Evolutionary conservation across 2,888 invertebrate species (phyloP), one percentile per base, ranked within the genome.

Genomic region (Incurvaria masculella): DNA sequence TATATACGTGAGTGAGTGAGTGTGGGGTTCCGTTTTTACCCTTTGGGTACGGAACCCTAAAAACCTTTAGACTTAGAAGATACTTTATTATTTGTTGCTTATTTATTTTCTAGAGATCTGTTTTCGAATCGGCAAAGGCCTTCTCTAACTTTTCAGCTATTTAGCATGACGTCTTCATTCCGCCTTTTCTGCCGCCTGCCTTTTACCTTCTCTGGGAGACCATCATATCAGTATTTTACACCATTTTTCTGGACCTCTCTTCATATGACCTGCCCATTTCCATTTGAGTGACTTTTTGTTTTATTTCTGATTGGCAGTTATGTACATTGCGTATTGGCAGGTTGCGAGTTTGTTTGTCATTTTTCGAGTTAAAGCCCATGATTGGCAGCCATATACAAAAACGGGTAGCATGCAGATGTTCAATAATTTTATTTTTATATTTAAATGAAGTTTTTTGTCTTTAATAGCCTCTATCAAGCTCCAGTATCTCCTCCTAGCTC

Each of bases 371-470:
- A 51, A 17, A 20, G 45, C 27, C 53, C 48, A 50, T 44, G 48
- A 39, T 46, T 51, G 45, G 19, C 51, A 46, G 19, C 51, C 52
- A 42, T 52, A 51, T 40, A 16, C 48, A 16, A 52, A 44, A 38
- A 50, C 33, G 17, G 48, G 50, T 46, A 53, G 42, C 27, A 52
- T 40, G 41, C 50, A 50, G 20, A 44, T 51, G 23, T 52, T 52
- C n/a, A 50, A 52, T 11, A 52, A 6, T 51, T 49, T 51, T 10
- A 40, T 44, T 23, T 52, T 50, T 11, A 42, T 10, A 21, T 45
- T 45, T 27, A 43, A 50, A 14, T 47, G 44, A 11, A 49, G 27
- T 18, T 45, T 20, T 33, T 49, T 50, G 21, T 51, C 42, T 45
- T 51, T 48, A 46, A 48, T 46, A 20, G 21, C 26, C 18, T 48